A percentile compares a stretch with the other conserved stretches of the same genome.
Evolutionary conservation across 2,888 invertebrate genomes (phyloP).

Genomic region (Spisula solida): DNA sequence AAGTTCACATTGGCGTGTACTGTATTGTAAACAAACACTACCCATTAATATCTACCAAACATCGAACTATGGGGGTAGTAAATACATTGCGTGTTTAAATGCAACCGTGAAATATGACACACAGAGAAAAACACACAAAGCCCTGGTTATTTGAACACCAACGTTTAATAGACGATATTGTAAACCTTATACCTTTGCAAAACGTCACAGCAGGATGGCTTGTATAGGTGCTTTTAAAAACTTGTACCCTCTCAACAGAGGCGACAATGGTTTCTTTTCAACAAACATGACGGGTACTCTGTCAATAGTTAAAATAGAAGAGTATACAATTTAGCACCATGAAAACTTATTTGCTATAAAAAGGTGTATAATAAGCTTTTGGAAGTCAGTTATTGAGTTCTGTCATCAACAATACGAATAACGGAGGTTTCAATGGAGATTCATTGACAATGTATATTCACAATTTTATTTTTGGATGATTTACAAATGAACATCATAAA

Average conservation of each 20-base stretch:
- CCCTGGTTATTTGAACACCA: background rate
- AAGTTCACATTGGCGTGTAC: background rate
- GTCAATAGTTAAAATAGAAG: background rate
- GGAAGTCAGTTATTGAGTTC: background rate
- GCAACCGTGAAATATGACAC: constrained; percentile 36
- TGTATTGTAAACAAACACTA: background rate
- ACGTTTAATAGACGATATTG: background rate
- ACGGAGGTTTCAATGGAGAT: background rate
- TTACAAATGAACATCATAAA: background rate
- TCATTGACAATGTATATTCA: background rate
- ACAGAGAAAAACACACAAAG: background rate
- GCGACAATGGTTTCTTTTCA: constrained; percentile 1
- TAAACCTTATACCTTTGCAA: background rate
- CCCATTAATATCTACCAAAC: background rate
- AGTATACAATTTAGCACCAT: background rate
- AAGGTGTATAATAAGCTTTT: background rate
- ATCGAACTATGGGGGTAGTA: constrained; percentile 1
- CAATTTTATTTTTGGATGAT: background rate
- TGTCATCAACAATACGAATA: background rate
- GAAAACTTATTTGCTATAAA: background rate
- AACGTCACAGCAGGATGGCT: background rate
- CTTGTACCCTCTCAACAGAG: background rate
- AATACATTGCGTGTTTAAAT: constrained; percentile 37
- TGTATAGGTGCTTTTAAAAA: constrained; percentile 14
- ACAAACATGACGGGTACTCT: background rate